These are phyloP conservation scores for Brachionus sp. DNA, from an alignment of 1,140 invertebrate species.

Conservation along the genomic window DNA sequence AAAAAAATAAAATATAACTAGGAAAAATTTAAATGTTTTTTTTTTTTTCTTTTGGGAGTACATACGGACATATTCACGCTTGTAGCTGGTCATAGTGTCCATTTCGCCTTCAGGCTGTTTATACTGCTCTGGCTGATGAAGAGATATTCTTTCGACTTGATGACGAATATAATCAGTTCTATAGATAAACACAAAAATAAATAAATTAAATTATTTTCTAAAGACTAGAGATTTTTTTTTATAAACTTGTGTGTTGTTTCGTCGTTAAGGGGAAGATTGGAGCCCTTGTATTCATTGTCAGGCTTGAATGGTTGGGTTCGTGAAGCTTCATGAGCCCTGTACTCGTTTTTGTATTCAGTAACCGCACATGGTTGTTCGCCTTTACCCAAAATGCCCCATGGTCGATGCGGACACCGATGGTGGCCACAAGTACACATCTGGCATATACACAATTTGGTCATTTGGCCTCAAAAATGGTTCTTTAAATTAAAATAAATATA, in stretches of 20 bases:
- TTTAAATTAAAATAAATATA: background rate
- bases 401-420: constrained; percentile 54
- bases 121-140: constrained; percentile 52
- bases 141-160: constrained; percentile 50
- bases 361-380: constrained; percentile 51
- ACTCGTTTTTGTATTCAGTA: constrained; percentile 55
- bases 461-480: constrained; percentile 4
- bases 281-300: constrained; percentile 36
- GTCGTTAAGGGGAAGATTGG: constrained; percentile 48
- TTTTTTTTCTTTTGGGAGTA: too few relatives aligned
- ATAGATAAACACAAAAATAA: constrained; percentile 32
- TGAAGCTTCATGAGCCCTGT: constrained; percentile 50
- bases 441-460: constrained; percentile 54
- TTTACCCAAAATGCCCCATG: constrained; percentile 48
- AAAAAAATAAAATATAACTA: background rate
- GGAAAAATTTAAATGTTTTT: background rate
- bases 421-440: constrained; percentile 57
- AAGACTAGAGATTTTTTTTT: background rate
- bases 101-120: constrained; percentile 54
- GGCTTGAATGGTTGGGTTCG: constrained; percentile 47
- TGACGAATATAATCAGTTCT: constrained; percentile 57
- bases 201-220: background rate
- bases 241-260: constrained; percentile 49
- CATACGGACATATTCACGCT: constrained; percentile 57
- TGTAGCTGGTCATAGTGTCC: constrained; percentile 57